phyloP scores from a whole-genome alignment of 2,113 vertebrate species.

The Scortum barcoo region DNA sequence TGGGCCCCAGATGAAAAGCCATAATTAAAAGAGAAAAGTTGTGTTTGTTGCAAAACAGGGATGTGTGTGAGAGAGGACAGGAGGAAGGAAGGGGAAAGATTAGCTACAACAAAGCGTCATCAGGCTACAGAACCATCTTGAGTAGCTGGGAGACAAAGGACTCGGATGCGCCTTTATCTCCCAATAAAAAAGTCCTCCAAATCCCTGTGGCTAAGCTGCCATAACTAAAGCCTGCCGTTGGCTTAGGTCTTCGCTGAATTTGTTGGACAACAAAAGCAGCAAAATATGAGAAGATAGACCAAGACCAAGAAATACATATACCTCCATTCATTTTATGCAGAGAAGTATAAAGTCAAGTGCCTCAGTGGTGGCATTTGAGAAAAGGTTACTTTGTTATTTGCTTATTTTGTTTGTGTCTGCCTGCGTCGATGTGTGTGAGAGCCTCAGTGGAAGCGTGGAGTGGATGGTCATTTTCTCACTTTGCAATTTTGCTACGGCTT shows the following conservation, averaged over 20 bases:
- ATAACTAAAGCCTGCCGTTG: conserved; percentile 70
- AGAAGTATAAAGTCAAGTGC: conserved; percentile 61
- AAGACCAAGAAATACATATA: conserved; percentile 34
- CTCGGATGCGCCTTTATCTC: conserved; percentile 67
- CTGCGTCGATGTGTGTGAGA: background rate
- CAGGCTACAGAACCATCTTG: conserved; percentile 63
- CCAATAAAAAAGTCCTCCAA: conserved; percentile 65
- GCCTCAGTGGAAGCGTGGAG: conserved; percentile 30
- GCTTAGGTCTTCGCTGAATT: conserved; percentile 54
- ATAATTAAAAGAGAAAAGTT: conserved; percentile 79
- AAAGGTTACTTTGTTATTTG: conserved; percentile 70
- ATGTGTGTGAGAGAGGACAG: conserved; percentile 35
- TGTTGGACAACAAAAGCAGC: conserved; percentile 67
- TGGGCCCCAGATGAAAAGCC: conserved; percentile 71
- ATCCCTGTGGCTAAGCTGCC: conserved; percentile 74
- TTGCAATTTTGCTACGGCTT: conserved; percentile 45
- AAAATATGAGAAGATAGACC: conserved; percentile 55
- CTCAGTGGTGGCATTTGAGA: conserved; percentile 66
- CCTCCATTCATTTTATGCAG: conserved; percentile 40
- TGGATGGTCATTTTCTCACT: conserved; percentile 50
- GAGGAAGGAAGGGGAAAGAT: conserved; percentile 61
- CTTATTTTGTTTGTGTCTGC: conserved; percentile 62
- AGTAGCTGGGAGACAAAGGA: conserved; percentile 71
- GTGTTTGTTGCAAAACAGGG: conserved; percentile 58
- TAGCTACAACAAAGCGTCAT: conserved; percentile 73